Conservation (phyloP, 2,797 vertebrate species). For the Lates japonicus region DNA sequence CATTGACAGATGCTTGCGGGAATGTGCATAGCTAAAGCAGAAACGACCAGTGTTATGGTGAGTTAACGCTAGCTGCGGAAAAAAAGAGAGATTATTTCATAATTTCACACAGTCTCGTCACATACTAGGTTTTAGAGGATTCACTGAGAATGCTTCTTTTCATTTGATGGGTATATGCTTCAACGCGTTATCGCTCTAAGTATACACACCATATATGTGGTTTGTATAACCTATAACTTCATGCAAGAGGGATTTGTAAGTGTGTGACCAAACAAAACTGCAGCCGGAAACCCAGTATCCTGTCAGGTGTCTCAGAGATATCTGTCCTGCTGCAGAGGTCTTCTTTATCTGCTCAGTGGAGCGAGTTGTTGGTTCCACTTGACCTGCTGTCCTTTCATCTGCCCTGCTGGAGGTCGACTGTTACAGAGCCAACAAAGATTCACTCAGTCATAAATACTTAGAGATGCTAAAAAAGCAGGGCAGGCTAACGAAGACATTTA, state of each 20-base stretch:
- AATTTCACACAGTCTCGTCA: no score
- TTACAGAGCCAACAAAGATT: conserved; percentile 33
- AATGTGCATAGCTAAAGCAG: no score
- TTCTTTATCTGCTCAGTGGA: conserved; percentile 61
- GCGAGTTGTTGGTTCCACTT: conserved; percentile 61
- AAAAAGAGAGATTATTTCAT: no score
- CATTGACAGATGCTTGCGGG: no score
- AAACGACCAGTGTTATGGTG: no score
- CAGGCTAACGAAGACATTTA: not conserved
- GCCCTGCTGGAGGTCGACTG: conserved; percentile 35
- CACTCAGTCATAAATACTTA: conserved; percentile 52
- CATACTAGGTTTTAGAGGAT: not conserved
- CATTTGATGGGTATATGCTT: not conserved
- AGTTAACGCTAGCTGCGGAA: no score
- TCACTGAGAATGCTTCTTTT: not conserved
- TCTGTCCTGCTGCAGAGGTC: conserved; percentile 36
- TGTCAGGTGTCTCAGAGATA: conserved; percentile 65
- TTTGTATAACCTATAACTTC: not conserved
- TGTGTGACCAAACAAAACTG: not conserved
- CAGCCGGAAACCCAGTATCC: conserved; percentile 45
- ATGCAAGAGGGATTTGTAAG: not conserved
- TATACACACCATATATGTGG: not conserved
- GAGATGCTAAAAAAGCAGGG: conserved; percentile 12
- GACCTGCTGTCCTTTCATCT: conserved; percentile 61
- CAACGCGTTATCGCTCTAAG: not conserved